These are phyloP conservation scores for Candoia aspera DNA, from an alignment of 2,113 vertebrate species.

Conservation along the genomic window DNA sequence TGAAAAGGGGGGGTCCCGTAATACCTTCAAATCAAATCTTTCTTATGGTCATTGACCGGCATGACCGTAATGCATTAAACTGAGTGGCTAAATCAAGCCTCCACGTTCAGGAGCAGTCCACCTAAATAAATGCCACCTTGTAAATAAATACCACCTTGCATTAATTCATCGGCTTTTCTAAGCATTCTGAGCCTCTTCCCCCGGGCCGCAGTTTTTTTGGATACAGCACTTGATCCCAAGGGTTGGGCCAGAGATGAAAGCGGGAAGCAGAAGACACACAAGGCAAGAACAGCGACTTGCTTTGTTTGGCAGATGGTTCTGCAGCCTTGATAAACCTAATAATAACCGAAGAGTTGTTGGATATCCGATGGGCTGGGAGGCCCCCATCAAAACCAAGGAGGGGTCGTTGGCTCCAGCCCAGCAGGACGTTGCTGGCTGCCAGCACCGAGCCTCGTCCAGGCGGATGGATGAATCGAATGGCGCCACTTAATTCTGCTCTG, in stretches of 20 bases:
- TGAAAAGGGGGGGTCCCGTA: too few species aligned
- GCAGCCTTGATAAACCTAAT: background rate
- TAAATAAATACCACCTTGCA: background rate
- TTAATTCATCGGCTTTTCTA: background rate
- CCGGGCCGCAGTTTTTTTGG: background rate
- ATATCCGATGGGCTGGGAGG: background rate
- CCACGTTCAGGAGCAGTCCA: background rate
- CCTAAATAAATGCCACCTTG: background rate
- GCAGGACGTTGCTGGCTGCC: background rate
- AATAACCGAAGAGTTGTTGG: background rate
- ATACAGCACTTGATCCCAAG: too few species aligned
- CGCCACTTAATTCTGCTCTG: background rate
- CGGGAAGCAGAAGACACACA: accelerated
- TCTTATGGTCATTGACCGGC: background rate
- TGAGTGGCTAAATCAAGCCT: background rate
- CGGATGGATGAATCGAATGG: background rate
- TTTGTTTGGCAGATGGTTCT: background rate
- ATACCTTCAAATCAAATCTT: background rate
- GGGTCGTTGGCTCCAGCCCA: background rate
- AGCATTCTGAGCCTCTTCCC: background rate
- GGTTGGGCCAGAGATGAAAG: background rate
- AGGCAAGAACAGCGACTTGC: background rate
- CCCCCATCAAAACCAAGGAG: background rate
- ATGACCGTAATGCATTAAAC: background rate
- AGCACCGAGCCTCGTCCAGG: background rate